Conservation (phyloP, 2,113 vertebrate species). For the Pelvicachromis taeniatus region DNA sequence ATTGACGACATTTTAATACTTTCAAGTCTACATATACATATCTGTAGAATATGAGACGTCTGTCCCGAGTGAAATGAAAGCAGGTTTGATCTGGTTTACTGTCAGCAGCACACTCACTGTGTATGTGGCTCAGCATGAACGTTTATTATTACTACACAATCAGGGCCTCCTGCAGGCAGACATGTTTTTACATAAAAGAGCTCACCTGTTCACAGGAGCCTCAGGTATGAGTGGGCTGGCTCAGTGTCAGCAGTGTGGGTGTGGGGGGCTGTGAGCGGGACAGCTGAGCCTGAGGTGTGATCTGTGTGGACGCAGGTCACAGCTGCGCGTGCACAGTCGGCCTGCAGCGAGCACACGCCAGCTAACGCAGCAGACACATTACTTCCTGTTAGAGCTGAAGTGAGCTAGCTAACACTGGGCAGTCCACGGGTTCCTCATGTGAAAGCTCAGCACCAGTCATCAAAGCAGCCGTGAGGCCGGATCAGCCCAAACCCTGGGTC, state of each 20-base stretch:
- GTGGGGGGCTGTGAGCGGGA: not conserved
- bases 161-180: not conserved
- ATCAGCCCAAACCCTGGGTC: too few relatives aligned
- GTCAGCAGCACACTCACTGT: not conserved
- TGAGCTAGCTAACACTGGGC: not conserved
- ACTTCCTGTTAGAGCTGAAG: not conserved
- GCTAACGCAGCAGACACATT: not conserved
- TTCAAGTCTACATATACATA: too few relatives aligned
- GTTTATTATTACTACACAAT: not conserved
- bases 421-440: too few relatives aligned
- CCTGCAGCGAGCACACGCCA: too few relatives aligned
- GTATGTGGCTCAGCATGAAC: not conserved
- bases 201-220: not conserved
- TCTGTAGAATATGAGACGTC: not conserved
- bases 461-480: too few relatives aligned
- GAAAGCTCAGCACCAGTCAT: too few relatives aligned
- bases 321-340: not conserved
- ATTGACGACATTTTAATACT: too few relatives aligned
- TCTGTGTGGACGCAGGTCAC: not conserved
- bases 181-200: not conserved
- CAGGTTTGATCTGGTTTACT: not conserved
- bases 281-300: not conserved
- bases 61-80: not conserved
- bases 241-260: not conserved
- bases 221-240: not conserved